Evolutionary conservation across 2,888 invertebrate species (phyloP), one percentile per base, ranked within the genome.

Genomic region (Pomacea canaliculata): DNA sequence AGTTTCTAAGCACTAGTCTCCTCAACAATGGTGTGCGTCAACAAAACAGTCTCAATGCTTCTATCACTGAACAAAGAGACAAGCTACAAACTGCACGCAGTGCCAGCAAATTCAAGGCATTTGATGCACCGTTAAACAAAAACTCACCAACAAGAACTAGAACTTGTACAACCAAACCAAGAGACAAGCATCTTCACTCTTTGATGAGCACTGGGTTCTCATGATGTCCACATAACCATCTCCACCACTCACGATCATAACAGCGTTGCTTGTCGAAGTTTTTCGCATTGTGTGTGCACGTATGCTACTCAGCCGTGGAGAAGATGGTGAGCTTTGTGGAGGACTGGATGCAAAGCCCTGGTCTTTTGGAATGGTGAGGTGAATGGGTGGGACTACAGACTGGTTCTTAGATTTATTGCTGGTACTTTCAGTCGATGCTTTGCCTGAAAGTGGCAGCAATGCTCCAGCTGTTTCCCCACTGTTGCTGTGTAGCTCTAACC

Each of bases 171-270:
- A 82, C 88, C 88, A 88, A 49, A 87, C 79, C 59, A 87, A 72
- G 5, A 87, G 78, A 60, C 82, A 83, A 3, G 88, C 85, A 68
- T 87, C 87, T 19, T 84, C 84, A n/a, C 78, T 80, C 51, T 83
- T 80, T 63, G 80, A 79, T 68, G 72, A 79, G 19, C 73, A 76
- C 37, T 81, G 78, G 0, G 78, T 78, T 16, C 78, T 81, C 66
- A 84, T 85, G 85, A 88, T 87, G 79, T 88, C 87, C 62, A 84
- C 83, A 73, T 89, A 88, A 1, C 90, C 89, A 71, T 89, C 88
- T 0, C 90, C 90, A 0, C 89, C 90, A 77, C 86, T 87, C 2
- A 89, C 80, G 9, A 89, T 84, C 67, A 89, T 82, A 46, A 88
- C 84, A 8, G 89, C 86, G 76, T 87, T 88, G 70, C 83, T 76